Evolutionary conservation across 2,113 vertebrate genomes (phyloP), one percentile per base, ranked within the genome.

Genomic region (Ictalurus furcatus): DNA sequence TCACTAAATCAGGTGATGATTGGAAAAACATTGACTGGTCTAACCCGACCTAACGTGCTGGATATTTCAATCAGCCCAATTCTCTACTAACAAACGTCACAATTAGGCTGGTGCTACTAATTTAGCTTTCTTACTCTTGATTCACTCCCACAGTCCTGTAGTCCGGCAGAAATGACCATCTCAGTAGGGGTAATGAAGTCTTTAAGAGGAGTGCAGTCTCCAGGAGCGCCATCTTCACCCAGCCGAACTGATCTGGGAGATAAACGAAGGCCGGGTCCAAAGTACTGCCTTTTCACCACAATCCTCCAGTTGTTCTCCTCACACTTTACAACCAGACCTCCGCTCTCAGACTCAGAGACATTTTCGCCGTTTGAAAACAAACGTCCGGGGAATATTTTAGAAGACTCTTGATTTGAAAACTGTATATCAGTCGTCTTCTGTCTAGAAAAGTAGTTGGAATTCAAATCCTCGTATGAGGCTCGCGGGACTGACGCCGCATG

Each of bases 191-290:
- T 88, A 4, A 28, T 11, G 0, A 0, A 69, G 30, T 28, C 34
- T 48, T 14, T 85, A 2, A 2, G 34, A 30, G 88, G 74, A 30
- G 16, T 44, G 19, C 93, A 93, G 0, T 58, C 28, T 0, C 0
- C 56, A 2, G 17, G 74, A 6, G 85, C 0, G 69, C 0, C 63
- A 7, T 82, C 71, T 0, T 54, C 21, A 14, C 93, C 93, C 1
- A 93, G 92, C 11, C 73, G 79, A 61, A 94, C 40, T 85, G 86
- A 30, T 3, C 78, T 85, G 0, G 87, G 58, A 37, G 48, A 52
- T 52, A 92, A 93, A 28, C 89, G 91, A 54, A 92, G 14, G 16
- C 65, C 63, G 13, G 37, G 92, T 28, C 88, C n/a, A 79, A 93
- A 92, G 56, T 93, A 90, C n/a, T 52, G 4, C 3, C 91, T 87